Evolutionary conservation across 2,113 vertebrate genomes (phyloP), one percentile per base, ranked within the genome.

Genomic region (Panthera leo): DNA sequence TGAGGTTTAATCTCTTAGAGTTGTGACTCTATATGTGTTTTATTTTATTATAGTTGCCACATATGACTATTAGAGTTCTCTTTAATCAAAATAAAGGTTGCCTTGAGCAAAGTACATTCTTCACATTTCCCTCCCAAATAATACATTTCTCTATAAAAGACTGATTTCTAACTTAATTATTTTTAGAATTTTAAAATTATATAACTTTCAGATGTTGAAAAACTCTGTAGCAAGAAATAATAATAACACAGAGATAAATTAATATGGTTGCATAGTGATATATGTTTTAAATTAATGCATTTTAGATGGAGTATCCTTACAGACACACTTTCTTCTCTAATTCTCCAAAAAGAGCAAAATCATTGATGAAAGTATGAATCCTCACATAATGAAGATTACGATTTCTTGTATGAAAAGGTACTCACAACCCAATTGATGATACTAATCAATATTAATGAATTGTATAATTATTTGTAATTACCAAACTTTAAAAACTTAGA

Each of bases 151-250:
- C 31, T 95, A 61, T 75, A 83, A 65, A 84, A 61, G 23, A n/a
- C 45, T 51, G 23, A 39, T 48, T 65, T 73, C 89, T 36, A 21
- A 68, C 19, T 68, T 75, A 92, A 90, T 53, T 29, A 51, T 65
- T 68, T 76, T 71, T 82, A 48, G 18, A 92, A 92, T 86, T 93
- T 91, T 80, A 39, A 76, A 95, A 87, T 88, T 42, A 12, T 51
- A 63, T 21, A 92, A 68, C 3, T 31, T 83, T 79, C 83, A 58
- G 63, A 87, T 70, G 61, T 76, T 71, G 5, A 63, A 76, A 90
- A 63, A 19, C 1, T 83, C 82, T 94, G 34, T 83, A 61, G 39
- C 34, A 45, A 79, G 21, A 5, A 78, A 89, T 55, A 95, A 91
- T 39, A 95, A 75, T 39, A 90, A 71, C 23, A 78, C 0, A 27